Evolutionary conservation across 2,797 vertebrate species (phyloP).

Genomic region (Amblyopsis hoosieri): DNA sequence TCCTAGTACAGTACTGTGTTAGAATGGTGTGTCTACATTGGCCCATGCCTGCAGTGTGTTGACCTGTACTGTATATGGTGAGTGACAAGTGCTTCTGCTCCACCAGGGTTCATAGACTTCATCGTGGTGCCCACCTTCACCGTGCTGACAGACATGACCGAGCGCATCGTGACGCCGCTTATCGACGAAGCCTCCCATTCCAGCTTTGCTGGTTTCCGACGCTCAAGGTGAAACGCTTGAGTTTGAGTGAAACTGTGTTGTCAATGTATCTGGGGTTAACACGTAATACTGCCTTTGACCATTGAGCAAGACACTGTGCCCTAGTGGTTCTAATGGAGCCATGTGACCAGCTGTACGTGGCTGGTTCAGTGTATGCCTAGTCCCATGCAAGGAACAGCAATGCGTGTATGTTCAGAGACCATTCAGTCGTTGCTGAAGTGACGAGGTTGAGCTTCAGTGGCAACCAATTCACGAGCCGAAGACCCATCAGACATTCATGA

Average conservation of each 20-base stretch:
- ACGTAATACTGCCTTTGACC: too few species aligned
- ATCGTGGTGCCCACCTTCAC: conserved; percentile 98
- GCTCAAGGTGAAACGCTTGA: conserved; percentile 81
- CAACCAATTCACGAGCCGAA: too few species aligned
- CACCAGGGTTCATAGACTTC: conserved; percentile 96
- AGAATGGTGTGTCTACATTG: not conserved
- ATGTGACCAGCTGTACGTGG: too few species aligned
- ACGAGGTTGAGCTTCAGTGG: too few species aligned
- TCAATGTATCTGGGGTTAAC: too few species aligned
- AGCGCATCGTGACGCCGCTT: conserved; percentile 92
- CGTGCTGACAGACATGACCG: conserved; percentile 96
- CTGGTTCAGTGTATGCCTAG: too few species aligned
- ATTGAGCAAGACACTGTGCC: too few species aligned
- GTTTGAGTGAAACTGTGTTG: not conserved
- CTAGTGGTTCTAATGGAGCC: too few species aligned
- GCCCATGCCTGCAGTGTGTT: not conserved
- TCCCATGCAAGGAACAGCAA: too few species aligned
- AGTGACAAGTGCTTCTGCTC: not conserved
- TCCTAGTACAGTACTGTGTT: too few species aligned
- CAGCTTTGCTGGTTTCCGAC: conserved; percentile 82
- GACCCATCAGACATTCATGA: conserved; percentile 57
- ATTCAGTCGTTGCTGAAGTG: too few species aligned
- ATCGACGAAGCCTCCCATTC: conserved; percentile 88
- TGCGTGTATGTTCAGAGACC: too few species aligned
- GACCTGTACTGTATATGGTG: not conserved